phyloP scores from a whole-genome alignment of 2,888 invertebrate genomes.

The Colostygia pectinataria region DNA sequence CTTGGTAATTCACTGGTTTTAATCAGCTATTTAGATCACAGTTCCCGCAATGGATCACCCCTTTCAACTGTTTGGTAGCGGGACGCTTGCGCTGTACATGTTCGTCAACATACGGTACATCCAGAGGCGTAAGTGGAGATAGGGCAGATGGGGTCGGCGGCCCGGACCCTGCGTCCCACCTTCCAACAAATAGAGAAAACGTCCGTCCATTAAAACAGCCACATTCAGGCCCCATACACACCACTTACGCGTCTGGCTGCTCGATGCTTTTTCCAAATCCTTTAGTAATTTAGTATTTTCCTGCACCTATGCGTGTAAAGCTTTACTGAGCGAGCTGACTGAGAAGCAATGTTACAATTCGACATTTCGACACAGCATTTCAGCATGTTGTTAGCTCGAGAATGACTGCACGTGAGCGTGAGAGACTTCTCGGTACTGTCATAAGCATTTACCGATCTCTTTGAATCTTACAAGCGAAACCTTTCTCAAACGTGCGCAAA shows the following conservation, averaged over 20 bases:
- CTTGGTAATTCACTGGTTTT: not conserved
- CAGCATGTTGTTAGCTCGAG: not conserved
- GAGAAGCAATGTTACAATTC: slow-evolving; percentile 12
- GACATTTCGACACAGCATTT: slow-evolving; percentile 8
- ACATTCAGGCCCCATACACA: slow-evolving; percentile 72
- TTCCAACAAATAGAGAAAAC: slow-evolving; percentile 78
- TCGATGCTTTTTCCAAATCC: slow-evolving; percentile 41
- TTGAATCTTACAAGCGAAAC: slow-evolving; percentile 2
- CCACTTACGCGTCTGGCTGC: slow-evolving; percentile 81
- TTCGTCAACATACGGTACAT: slow-evolving; percentile 80
- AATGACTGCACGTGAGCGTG: not conserved
- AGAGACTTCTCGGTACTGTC: not conserved
- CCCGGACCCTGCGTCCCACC: slow-evolving; percentile 82
- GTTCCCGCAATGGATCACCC: slow-evolving; percentile 20
- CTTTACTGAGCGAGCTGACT: slow-evolving; percentile 17
- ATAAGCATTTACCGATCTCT: not conserved
- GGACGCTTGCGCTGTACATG: slow-evolving; percentile 43
- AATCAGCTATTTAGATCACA: not conserved
- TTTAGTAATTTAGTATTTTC: slow-evolving; percentile 16
- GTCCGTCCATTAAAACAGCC: slow-evolving; percentile 72
- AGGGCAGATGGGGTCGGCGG: slow-evolving; percentile 82
- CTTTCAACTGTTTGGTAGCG: slow-evolving; percentile 57
- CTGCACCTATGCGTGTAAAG: slow-evolving; percentile 13
- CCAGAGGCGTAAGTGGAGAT: slow-evolving; percentile 84
- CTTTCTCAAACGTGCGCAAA: not conserved